Evolutionary conservation across 2,888 invertebrate species (phyloP).

Genomic region (Iselma pallidipennis): DNA sequence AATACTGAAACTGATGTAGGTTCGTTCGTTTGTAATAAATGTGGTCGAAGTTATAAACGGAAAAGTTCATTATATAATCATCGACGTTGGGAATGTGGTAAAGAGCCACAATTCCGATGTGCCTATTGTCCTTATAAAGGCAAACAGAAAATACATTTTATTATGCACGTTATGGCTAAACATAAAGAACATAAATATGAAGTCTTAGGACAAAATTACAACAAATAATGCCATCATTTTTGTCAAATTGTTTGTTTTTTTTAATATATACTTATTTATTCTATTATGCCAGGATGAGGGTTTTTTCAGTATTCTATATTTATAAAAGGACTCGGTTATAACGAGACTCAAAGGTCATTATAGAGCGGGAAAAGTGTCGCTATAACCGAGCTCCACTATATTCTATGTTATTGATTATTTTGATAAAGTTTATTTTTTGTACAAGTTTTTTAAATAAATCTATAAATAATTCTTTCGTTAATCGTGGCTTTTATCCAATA

Average conservation of each 20-base stretch:
- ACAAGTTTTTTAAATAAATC: neutral
- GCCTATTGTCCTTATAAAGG: slow-evolving; percentile 48
- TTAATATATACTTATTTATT: slow-evolving; percentile 4
- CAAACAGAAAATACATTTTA: slow-evolving; percentile 51
- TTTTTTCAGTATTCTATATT: too few species aligned
- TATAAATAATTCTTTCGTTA: too few species aligned
- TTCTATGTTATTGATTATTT: neutral
- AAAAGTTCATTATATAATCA: slow-evolving; percentile 65
- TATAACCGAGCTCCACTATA: too few species aligned
- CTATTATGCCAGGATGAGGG: neutral
- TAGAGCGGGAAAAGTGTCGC: too few species aligned
- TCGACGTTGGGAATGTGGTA: slow-evolving; percentile 40
- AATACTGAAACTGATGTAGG: slow-evolving; percentile 1
- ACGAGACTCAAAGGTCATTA: too few species aligned
- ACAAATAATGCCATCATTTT: slow-evolving; percentile 19
- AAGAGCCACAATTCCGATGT: slow-evolving; percentile 41
- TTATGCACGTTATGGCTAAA: slow-evolving; percentile 51
- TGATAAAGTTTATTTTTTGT: neutral
- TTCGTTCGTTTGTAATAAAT: slow-evolving; percentile 61
- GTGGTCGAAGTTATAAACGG: slow-evolving; percentile 76
- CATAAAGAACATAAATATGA: slow-evolving; percentile 51
- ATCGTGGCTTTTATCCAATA: neutral
- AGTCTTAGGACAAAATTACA: slow-evolving; percentile 38
- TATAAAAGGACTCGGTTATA: too few species aligned
- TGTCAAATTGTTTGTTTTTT: too few species aligned